A percentile compares a stretch with the other conserved stretches of the same genome.
Evolutionary conservation across 2,888 invertebrate genomes (phyloP).

Genomic region (Priocnemis perturbator): DNA sequence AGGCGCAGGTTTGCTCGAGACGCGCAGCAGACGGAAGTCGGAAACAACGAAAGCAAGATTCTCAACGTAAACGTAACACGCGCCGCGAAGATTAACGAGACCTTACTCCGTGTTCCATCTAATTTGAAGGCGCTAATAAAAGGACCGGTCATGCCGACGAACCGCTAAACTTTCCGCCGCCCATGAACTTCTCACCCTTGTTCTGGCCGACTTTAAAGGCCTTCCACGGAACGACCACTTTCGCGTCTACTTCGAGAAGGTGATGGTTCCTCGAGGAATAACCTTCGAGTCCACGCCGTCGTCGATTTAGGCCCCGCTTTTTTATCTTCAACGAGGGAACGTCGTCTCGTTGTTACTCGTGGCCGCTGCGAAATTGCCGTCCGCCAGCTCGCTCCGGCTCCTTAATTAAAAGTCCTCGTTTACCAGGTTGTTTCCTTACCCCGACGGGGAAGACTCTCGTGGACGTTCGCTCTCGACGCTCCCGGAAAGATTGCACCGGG

Average conservation of each 20-base stretch:
- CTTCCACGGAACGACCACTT: slow-evolving; percentile 4
- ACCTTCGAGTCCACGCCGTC: slow-evolving; percentile 13
- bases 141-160: not conserved
- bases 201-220: not conserved
- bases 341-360: slow-evolving; percentile 26
- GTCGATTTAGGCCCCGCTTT: slow-evolving; percentile 19
- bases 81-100: too few relatives aligned
- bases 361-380: slow-evolving; percentile 39
- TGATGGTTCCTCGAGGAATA: slow-evolving; percentile 22
- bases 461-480: too few relatives aligned
- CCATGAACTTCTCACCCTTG: not conserved
- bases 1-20: too few relatives aligned
- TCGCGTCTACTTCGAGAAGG: slow-evolving; percentile 11
- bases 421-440: slow-evolving; percentile 24
- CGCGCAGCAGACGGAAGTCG: too few relatives aligned
- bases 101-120: too few relatives aligned
- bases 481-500: too few relatives aligned
- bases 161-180: not conserved
- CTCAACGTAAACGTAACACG: too few relatives aligned
- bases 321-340: slow-evolving; percentile 15
- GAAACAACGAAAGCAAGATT: too few relatives aligned
- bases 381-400: slow-evolving; percentile 25
- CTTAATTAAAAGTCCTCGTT: slow-evolving; percentile 43
- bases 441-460: not conserved
- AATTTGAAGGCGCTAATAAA: too few relatives aligned